Evolutionary conservation across 1,140 invertebrate species (phyloP).

Genomic region (Lordiphosa collinella): DNA sequence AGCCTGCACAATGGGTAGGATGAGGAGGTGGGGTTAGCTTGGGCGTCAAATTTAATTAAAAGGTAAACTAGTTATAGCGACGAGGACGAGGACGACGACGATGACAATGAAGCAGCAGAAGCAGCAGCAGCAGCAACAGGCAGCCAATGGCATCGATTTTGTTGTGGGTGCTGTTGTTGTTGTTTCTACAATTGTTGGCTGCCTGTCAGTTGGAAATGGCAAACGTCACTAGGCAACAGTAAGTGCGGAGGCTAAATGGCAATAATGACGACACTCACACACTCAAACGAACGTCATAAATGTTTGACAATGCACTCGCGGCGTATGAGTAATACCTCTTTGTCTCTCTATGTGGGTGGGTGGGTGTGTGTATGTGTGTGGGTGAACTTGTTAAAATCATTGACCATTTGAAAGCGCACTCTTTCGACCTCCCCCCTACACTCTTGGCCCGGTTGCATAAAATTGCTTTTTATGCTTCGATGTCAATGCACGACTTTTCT

Average conservation of each 20-base stretch:
- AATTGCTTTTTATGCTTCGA: constrained; percentile 60
- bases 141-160: constrained; percentile 66
- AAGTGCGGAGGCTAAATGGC: constrained; percentile 38
- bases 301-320: constrained; percentile 62
- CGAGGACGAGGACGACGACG: constrained; percentile 14
- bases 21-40: constrained; percentile 7
- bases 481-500: constrained; percentile 34
- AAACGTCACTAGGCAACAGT: constrained; percentile 58
- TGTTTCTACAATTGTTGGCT: background rate
- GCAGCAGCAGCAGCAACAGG: constrained; percentile 47
- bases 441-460: constrained; percentile 54
- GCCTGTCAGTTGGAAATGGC: constrained; percentile 52
- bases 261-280: constrained; percentile 56
- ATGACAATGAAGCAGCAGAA: constrained; percentile 14
- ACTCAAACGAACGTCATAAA: constrained; percentile 15
- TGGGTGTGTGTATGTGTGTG: background rate
- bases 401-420: constrained; percentile 18
- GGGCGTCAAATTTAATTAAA: constrained; percentile 71
- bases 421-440: background rate
- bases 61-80: constrained; percentile 63
- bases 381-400: constrained; percentile 43
- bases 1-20: constrained; percentile 2
- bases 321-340: constrained; percentile 58
- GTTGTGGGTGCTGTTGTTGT: constrained; percentile 28
- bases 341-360: too few species aligned